A percentile compares a stretch with the other conserved stretches of the same genome.
phyloP scores from a whole-genome alignment of 92 coral and sea anemone species.

The Epizoanthus ramosus region DNA sequence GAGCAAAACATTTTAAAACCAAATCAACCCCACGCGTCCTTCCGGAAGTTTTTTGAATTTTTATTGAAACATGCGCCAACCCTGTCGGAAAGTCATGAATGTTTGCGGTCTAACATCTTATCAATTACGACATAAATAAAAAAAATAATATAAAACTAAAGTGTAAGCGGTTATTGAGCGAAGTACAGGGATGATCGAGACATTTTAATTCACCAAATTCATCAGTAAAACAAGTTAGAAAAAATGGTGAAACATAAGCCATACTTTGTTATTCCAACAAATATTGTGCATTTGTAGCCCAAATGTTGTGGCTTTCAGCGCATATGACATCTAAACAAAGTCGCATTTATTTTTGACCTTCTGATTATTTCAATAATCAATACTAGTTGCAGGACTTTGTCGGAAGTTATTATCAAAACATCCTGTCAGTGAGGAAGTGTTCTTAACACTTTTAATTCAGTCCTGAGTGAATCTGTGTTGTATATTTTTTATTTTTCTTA shows the following conservation, averaged over 20 bases:
- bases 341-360: not conserved
- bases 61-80: constrained; percentile 28
- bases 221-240: not conserved
- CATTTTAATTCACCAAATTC: not conserved
- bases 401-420: constrained; percentile 40
- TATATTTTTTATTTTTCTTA: not conserved
- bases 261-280: not conserved
- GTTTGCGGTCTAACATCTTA: constrained; percentile 24
- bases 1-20: constrained; percentile 14
- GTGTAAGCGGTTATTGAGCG: not conserved
- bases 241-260: not conserved
- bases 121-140: not conserved
- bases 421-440: not conserved
- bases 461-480: not conserved
- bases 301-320: not conserved
- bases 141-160: not conserved
- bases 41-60: constrained; percentile 50
- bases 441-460: not conserved
- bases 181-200: not conserved
- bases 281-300: not conserved
- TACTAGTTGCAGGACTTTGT: constrained; percentile 21
- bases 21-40: constrained; percentile 35
- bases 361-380: not conserved
- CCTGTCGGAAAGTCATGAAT: constrained; percentile 36
- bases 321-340: not conserved